Evolutionary conservation across 53 echinoderm and acorn worm species (phyloP).

Genomic region (Luidia sarsii): DNA sequence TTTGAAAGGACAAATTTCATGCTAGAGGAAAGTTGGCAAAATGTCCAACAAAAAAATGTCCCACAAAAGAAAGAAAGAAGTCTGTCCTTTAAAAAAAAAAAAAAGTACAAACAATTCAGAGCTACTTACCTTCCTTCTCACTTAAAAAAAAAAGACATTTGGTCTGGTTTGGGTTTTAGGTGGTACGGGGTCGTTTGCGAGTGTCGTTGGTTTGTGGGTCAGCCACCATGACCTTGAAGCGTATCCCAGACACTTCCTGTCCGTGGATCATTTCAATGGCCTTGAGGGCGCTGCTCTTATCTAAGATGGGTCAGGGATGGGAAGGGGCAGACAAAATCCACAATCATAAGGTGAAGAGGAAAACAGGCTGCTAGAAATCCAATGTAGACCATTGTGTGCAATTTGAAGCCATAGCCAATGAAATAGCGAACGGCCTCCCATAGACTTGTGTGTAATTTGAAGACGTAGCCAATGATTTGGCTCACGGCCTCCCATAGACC

Average conservation of each 20-base stretch:
- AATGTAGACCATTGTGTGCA: too few relatives aligned
- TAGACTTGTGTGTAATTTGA: too few relatives aligned
- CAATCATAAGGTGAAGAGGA: too few relatives aligned
- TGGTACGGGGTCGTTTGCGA: conserved; percentile 63
- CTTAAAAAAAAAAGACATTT: too few relatives aligned
- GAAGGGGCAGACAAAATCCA: too few relatives aligned
- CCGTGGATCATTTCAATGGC: conserved; percentile 87
- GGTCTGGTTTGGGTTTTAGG: conserved; percentile 1
- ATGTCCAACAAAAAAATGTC: neutral
- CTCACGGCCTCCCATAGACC: too few relatives aligned
- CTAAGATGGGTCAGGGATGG: conserved; percentile 39
- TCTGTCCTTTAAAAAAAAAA: neutral
- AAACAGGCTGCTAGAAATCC: too few relatives aligned
- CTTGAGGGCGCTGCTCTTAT: conserved; percentile 80
- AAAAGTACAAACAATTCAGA: neutral
- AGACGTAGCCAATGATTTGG: too few relatives aligned
- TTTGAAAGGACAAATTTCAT: too few relatives aligned
- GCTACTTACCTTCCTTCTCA: conserved; percentile 8
- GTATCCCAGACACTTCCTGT: conserved; percentile 79
- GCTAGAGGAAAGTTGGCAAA: neutral
- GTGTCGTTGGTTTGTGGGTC: conserved; percentile 80
- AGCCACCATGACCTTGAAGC: conserved; percentile 88
- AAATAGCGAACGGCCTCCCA: too few relatives aligned
- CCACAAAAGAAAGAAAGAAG: neutral
- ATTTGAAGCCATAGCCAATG: too few relatives aligned